Percentiles rank a stretch among this genome's conserved stretches.
Evolutionary conservation across 2,888 invertebrate genomes (phyloP).

Genomic region (Hofmannophila pseudospretella): DNA sequence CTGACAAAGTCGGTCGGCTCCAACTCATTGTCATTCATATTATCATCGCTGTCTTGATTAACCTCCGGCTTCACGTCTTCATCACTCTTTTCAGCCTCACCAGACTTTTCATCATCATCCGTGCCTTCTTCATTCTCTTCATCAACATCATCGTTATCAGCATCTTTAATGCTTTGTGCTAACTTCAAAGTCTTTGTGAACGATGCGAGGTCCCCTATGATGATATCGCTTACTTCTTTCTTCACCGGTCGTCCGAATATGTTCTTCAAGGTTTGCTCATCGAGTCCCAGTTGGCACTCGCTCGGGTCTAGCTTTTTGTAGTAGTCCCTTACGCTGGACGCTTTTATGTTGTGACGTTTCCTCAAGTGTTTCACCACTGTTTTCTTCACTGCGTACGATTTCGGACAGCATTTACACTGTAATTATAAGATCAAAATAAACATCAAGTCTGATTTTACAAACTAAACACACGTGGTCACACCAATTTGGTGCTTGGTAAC

Average conservation of each 20-base stretch:
- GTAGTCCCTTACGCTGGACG: constrained; percentile 36
- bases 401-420: constrained; percentile 72
- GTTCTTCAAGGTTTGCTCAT: constrained; percentile 50
- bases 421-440: too few relatives aligned
- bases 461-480: too few relatives aligned
- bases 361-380: constrained; percentile 67
- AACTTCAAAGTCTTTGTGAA: constrained; percentile 24
- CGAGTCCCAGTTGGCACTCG: constrained; percentile 54
- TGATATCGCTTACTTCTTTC: constrained; percentile 23
- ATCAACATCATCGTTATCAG: background rate
- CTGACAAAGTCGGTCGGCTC: constrained; percentile 68
- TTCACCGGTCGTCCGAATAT: constrained; percentile 61
- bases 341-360: constrained; percentile 47
- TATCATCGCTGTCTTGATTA: constrained; percentile 14
- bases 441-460: too few relatives aligned
- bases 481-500: too few relatives aligned
- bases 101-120: constrained; percentile 18
- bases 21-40: constrained; percentile 30
- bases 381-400: constrained; percentile 62
- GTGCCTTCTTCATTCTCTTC: constrained; percentile 14
- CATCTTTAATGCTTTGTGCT: constrained; percentile 3
- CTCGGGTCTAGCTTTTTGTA: constrained; percentile 55
- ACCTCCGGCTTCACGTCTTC: constrained; percentile 14
- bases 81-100: constrained; percentile 14
- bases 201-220: constrained; percentile 43